Evolutionary conservation across 92 coral and sea anemone species (phyloP), one percentile per base, ranked within the genome.

Genomic region (Hydrozoanthus gracilis): DNA sequence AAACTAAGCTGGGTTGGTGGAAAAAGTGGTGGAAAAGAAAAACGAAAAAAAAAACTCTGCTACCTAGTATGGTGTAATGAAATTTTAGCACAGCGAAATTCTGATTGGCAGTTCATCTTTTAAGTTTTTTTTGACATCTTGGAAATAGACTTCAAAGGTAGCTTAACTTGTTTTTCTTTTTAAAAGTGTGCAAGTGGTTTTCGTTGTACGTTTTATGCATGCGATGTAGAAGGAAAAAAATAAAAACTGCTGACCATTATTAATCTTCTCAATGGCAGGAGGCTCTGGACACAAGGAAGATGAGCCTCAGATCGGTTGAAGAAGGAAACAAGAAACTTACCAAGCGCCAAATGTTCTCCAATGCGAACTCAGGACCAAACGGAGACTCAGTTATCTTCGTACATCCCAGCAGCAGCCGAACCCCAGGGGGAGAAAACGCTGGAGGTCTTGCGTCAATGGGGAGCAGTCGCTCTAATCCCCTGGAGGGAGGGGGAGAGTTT

Each of bases 301-400:
- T 92, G 54, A 90, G 74, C 49, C 88, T 88, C 78, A 90, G 95
- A 52, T 88, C 95, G 0, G n/a, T 86, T 6, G 70, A 85, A 12
- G 95, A 87, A 45, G 77, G 83, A 48, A 73, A 71, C 64, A 60
- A 44, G 67, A 87, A 87, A 15, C 71, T 83, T 17, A 78, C 83
- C 39, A 95, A 91, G 82, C 92, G 98, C 49, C 98, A 95, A 80
- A 90, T 95, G 92, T 95, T 95, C 89, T 95, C 98, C 55, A 95
- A 95, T 82, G 98, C 95, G 14, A 95, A 95, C 91, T 95, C 98
- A 8, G 98, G 98, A 35, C 95, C 99, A 5, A 97, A 97, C 87
- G 95, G 99, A 7, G 99, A 97, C 87, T 95, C 98, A 7, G 99
- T 97, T n/a, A 97, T 97, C 90, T 97, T 97, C 71, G 99, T 97